These are phyloP conservation scores for Eublepharis macularius DNA, from an alignment of 2,113 vertebrate genomes.

Conservation along the genomic window DNA sequence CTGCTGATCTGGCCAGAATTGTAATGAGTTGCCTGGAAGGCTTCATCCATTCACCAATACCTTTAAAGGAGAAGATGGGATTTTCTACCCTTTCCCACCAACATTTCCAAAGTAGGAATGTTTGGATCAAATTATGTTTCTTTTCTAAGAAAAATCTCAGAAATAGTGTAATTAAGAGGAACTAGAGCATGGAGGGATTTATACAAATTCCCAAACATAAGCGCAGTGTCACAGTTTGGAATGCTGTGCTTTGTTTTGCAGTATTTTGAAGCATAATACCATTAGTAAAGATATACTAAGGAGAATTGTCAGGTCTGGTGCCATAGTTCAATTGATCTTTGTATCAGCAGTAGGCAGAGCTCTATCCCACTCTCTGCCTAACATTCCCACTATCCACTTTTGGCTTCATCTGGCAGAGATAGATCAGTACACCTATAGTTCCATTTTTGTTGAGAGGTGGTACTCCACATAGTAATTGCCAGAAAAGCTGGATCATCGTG, in stretches of 20 bases:
- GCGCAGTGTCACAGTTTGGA: not conserved
- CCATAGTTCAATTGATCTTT: not conserved
- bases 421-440: not conserved
- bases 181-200: not conserved
- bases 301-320: not conserved
- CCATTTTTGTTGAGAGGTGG: not conserved
- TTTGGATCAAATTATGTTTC: constrained; percentile 1
- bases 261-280: not conserved
- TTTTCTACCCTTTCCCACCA: not conserved
- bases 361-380: not conserved
- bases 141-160: not conserved
- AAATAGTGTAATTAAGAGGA: not conserved
- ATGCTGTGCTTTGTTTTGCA: not conserved
- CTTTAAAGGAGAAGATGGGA: not conserved
- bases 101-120: not conserved
- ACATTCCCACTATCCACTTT: not conserved
- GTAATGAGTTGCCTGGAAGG: constrained; percentile 7
- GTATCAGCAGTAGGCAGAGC: not conserved
- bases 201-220: not conserved
- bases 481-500: not conserved
- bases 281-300: not conserved
- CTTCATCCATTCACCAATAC: not conserved
- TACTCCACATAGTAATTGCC: not conserved
- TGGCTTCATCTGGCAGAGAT: not conserved
- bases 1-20: constrained; percentile 8